These are phyloP conservation scores for Cephus cinctus DNA, from an alignment of 1,140 invertebrate genomes.

Conservation along the genomic window DNA sequence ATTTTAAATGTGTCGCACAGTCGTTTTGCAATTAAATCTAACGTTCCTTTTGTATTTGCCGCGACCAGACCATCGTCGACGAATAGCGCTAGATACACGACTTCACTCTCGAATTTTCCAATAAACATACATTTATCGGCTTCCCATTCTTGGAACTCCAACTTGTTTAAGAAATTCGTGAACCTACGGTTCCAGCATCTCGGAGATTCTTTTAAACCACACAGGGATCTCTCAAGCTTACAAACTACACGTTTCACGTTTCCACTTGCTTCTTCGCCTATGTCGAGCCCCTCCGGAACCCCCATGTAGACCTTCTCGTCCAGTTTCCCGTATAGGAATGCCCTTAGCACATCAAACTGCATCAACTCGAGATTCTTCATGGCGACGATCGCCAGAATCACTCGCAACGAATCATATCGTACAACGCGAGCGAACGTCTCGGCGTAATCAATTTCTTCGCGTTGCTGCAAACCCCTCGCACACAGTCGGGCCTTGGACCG, in stretches of 20 bases:
- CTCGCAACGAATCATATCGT: background rate
- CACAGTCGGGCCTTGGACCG: constrained; percentile 26
- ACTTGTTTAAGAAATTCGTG: constrained; percentile 20
- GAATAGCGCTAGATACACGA: constrained; percentile 23
- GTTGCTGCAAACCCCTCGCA: constrained; percentile 26
- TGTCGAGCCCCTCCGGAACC: too few relatives aligned
- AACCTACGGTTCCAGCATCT: constrained; percentile 28
- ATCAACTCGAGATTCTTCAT: too few relatives aligned
- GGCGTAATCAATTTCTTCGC: constrained; percentile 23
- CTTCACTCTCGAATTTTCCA: background rate
- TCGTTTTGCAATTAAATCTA: too few relatives aligned
- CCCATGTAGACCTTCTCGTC: too few relatives aligned
- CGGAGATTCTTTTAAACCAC: constrained; percentile 26
- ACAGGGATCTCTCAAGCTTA: constrained; percentile 19
- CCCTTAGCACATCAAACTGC: too few relatives aligned
- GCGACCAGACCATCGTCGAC: too few relatives aligned
- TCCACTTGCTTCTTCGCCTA: too few relatives aligned
- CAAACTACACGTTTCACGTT: too few relatives aligned
- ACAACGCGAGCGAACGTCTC: constrained; percentile 10
- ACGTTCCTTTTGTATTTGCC: too few relatives aligned
- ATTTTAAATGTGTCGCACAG: too few relatives aligned
- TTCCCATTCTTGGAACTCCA: constrained; percentile 19
- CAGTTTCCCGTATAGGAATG: too few relatives aligned
- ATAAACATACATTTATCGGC: constrained; percentile 28
- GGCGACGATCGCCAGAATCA: too few relatives aligned